These are phyloP conservation scores for Sciurus vulgaris DNA, from an alignment of 2,797 vertebrate species.

Conservation along the genomic window DNA sequence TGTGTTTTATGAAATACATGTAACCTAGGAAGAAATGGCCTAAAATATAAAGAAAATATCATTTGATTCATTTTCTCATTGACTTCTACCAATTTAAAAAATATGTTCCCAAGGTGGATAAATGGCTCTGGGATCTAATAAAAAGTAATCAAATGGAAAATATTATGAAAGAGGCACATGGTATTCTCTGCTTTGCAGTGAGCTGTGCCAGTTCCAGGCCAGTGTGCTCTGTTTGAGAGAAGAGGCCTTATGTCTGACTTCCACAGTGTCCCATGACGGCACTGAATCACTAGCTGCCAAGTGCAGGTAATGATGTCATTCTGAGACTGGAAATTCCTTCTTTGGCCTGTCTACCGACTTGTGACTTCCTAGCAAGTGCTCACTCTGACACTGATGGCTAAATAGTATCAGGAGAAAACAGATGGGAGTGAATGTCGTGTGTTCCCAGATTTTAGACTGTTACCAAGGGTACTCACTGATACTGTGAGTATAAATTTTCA, in stretches of 20 bases:
- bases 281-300: background rate
- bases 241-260: background rate
- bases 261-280: background rate
- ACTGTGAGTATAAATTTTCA: background rate
- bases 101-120: background rate
- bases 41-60: background rate
- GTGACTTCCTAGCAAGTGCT: background rate
- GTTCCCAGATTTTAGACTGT: background rate
- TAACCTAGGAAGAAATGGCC: background rate
- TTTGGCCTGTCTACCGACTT: background rate
- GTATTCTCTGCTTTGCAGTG: background rate
- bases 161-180: background rate
- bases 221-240: background rate
- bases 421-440: background rate
- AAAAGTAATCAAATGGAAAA: background rate
- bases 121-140: background rate
- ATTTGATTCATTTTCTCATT: conserved; percentile 14
- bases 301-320: background rate
- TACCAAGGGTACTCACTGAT: background rate
- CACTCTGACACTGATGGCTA: background rate
- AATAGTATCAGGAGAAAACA: background rate
- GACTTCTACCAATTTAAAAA: conserved; percentile 1
- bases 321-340: background rate
- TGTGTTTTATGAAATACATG: background rate
- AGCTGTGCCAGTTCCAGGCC: background rate